Percentiles rank a stretch among this genome's conserved stretches.
These are phyloP conservation scores for Listronotus bonariensis DNA, from an alignment of 1,140 invertebrate species.

Conservation along the genomic window DNA sequence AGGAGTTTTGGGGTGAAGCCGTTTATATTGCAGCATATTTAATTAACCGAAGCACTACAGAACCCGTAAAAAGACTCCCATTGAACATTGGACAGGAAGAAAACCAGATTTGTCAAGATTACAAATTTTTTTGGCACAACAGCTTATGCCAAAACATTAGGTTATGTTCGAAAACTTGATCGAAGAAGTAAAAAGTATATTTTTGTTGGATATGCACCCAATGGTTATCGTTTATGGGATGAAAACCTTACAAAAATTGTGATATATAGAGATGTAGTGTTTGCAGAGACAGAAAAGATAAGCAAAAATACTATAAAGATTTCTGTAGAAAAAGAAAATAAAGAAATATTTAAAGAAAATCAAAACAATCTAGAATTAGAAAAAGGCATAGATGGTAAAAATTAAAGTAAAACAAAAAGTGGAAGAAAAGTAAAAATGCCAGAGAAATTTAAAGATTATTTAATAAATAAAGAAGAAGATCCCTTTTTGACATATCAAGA, in stretches of 20 bases:
- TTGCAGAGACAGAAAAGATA: too few relatives aligned
- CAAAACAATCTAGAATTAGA: too few relatives aligned
- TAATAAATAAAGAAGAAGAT: not conserved
- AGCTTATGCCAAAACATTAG: not conserved
- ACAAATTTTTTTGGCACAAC: too few relatives aligned
- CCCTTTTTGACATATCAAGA: not conserved
- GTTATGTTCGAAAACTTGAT: not conserved
- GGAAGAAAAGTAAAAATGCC: not conserved
- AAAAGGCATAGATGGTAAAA: too few relatives aligned
- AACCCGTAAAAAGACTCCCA: not conserved
- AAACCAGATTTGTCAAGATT: slow-evolving; percentile 5
- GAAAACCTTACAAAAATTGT: not conserved
- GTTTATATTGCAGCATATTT: slow-evolving; percentile 42
- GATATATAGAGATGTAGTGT: not conserved
- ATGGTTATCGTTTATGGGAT: not conserved
- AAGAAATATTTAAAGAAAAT: too few relatives aligned
- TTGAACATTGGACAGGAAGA: not conserved
- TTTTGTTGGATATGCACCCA: not conserved
- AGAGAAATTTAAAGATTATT: not conserved
- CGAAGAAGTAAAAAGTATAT: slow-evolving; percentile 1
- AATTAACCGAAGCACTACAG: slow-evolving; percentile 42
- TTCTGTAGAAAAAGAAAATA: too few relatives aligned
- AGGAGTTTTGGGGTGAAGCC: slow-evolving; percentile 49
- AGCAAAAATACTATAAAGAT: too few relatives aligned
- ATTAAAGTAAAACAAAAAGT: too few relatives aligned